Base-by-base conservation (phyloP, 2,797 vertebrate genomes). In the Esox lucius region DNA sequence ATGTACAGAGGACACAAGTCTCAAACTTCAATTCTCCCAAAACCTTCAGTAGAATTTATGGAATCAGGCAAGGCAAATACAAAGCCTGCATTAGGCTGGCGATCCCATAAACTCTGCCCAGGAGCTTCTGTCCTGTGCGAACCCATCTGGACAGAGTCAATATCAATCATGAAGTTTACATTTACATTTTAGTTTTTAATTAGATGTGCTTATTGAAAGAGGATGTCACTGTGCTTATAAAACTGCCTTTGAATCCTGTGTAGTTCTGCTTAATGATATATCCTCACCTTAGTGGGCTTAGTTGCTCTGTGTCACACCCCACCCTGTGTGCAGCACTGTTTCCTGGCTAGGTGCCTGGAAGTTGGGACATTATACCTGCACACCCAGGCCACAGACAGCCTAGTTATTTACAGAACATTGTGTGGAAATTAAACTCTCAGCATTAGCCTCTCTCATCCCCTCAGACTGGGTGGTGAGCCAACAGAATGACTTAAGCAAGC, bases 351-450 rank as follows among this genome's bases (percentile, higher is more conserved):
- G 67, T 76, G 48, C 33, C 28, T 33, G 35, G 70, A 22, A 24
- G n/a, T 39, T 72, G 70, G 22, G 19, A 68, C 13, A n/a, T 72
- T 22, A 53, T 65, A 53, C 31, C 28, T 19, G 53, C 70, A 24
- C 4, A 70, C 22, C n/a, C n/a, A 0, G 51, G 19, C n/a, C 46
- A 2, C 19, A 16, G 35, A 64, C 7, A 61, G 9, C 19, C 62
- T 35, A 15, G 80, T 73, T 76, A 89, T 88, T 66, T 80, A 76
- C 56, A 61, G 56, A 53, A 19, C 17, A 87, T 81, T 73, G 51
- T 3, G 3, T 68, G 65, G 81, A 87, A 86, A 74, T 87, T 62
- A 73, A 46, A 46, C 42, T 46, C 84, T 51, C 9, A 0, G 28
- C 75, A 46, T 68, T 82, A 70, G 15, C 11, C 68, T 49, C 11